A percentile compares a stretch with the other conserved stretches of the same genome.
phyloP scores from a whole-genome alignment of 2,113 vertebrate species.

The Pluvialis apricaria region DNA sequence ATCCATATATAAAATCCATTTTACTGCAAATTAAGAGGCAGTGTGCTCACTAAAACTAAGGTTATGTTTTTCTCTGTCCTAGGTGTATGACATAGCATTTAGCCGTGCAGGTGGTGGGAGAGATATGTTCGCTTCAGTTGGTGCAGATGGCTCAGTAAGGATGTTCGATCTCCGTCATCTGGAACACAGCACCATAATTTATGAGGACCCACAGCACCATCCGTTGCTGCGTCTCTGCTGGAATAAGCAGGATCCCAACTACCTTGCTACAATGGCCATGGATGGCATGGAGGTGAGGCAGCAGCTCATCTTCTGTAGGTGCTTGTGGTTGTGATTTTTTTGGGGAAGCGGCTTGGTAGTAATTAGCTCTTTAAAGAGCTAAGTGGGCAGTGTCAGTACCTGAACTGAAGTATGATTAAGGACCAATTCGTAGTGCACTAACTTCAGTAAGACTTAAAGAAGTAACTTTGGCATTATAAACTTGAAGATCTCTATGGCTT shows the following conservation, averaged over 20 bases:
- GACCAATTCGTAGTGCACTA: background rate
- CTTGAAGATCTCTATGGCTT: background rate
- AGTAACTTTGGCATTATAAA: background rate
- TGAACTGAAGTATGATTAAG: background rate
- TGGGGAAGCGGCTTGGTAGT: background rate
- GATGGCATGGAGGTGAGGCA: conserved; percentile 95
- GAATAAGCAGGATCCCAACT: conserved; percentile 99
- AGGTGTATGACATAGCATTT: conserved; percentile 99
- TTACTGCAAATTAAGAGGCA: background rate
- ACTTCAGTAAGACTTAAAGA: background rate
- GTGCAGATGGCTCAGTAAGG: conserved; percentile 93
- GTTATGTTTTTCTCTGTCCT: background rate
- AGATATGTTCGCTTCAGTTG: conserved; percentile 98
- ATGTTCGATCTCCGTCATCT: conserved; percentile 98
- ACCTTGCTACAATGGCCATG: conserved; percentile 98
- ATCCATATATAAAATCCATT: background rate
- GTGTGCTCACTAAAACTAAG: background rate
- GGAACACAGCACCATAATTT: conserved; percentile 99
- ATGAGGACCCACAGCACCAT: conserved; percentile 97
- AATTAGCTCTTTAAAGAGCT: background rate
- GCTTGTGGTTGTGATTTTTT: background rate
- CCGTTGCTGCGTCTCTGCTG: conserved; percentile 96
- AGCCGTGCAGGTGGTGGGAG: conserved; percentile 94
- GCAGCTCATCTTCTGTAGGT: background rate
- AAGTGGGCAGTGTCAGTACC: background rate